Evolutionary conservation across 2,113 vertebrate species (phyloP), one percentile per base, ranked within the genome.

Genomic region (Anolis sagrei): DNA sequence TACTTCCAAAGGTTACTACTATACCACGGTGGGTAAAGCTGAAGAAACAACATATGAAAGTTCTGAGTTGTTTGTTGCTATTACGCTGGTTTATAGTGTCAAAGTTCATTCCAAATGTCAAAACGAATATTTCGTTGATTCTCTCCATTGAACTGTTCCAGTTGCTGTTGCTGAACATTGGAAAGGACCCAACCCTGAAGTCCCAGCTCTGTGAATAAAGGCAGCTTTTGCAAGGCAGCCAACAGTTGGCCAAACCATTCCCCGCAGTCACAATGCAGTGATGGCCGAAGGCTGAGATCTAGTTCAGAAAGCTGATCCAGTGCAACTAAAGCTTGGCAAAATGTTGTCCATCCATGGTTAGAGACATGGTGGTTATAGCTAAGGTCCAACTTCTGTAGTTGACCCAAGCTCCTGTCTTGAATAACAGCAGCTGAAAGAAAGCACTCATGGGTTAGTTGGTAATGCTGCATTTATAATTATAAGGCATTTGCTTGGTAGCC

Each of bases 221-320:
- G 94, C 51, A 98, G 93, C 19, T 92, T 89, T 8, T 94, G 85
- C 90, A 98, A 79, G 0, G 96, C 95, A 3, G 76, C 44, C 86
- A 98, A 68, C 91, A 98, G 44, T 81, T 94, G 76, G 0, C 94
- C 89, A 86, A 98, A 93, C 98, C 98, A 98, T 0, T 6, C 92
- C 25, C 95, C 94, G 0, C 96, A 97, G 10, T 88, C 86, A 3
- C 94, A 91, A 0, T 88, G 91, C 70, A 94, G 85, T 0, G 78
- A 91, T 0, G 97, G 98, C 48, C 93, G 93, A 11, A 97, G 96
- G 82, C 98, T 98, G 77, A 98, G 34, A 76, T 98, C 98, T 61
- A 97, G 68, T 51, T 98, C 97, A 0, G 91, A 91, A 86, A 98
- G 93, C 0, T 96, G 96, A 89, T 93, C 93, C 69, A 98, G 95